phyloP scores from a whole-genome alignment of 2,888 invertebrate species.

The Salticus scenicus region DNA sequence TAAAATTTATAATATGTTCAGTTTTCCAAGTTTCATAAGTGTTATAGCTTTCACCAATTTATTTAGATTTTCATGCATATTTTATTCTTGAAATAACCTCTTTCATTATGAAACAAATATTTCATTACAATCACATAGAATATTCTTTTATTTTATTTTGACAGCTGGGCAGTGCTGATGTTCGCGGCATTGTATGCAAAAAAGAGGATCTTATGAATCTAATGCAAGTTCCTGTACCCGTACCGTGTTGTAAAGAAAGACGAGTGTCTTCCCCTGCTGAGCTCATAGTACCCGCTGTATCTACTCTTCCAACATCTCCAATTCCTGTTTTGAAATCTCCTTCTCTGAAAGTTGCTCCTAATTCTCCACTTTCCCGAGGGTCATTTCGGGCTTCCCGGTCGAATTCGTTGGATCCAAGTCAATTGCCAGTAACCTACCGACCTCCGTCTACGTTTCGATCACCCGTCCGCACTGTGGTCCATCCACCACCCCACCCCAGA shows the following conservation, averaged over 20 bases:
- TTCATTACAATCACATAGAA: too few relatives aligned
- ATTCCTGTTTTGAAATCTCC: conserved; percentile 53
- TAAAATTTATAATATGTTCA: too few relatives aligned
- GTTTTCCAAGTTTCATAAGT: too few relatives aligned
- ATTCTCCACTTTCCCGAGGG: conserved; percentile 36
- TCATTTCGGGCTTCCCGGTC: conserved; percentile 56
- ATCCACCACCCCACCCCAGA: conserved; percentile 24
- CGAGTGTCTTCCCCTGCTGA: conserved; percentile 59
- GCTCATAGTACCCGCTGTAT: conserved; percentile 51
- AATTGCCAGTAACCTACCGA: conserved; percentile 24
- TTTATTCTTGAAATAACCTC: too few relatives aligned
- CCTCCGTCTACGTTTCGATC: conserved; percentile 7
- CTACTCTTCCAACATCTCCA: conserved; percentile 53
- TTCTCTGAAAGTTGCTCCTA: conserved; percentile 56
- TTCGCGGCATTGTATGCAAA: conserved; percentile 65
- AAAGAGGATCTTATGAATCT: conserved; percentile 63
- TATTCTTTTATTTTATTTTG: too few relatives aligned
- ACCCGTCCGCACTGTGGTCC: conserved; percentile 29
- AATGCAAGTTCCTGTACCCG: conserved; percentile 23
- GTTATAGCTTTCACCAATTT: too few relatives aligned
- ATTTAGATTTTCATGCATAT: too few relatives aligned
- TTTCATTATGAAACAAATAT: too few relatives aligned
- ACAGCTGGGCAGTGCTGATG: conserved; percentile 50
- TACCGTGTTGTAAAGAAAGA: conserved; percentile 29
- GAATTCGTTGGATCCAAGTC: conserved; percentile 53